Evolutionary conservation across 2,113 vertebrate genomes (phyloP).

Genomic region (Myrmecophaga tridactyla): DNA sequence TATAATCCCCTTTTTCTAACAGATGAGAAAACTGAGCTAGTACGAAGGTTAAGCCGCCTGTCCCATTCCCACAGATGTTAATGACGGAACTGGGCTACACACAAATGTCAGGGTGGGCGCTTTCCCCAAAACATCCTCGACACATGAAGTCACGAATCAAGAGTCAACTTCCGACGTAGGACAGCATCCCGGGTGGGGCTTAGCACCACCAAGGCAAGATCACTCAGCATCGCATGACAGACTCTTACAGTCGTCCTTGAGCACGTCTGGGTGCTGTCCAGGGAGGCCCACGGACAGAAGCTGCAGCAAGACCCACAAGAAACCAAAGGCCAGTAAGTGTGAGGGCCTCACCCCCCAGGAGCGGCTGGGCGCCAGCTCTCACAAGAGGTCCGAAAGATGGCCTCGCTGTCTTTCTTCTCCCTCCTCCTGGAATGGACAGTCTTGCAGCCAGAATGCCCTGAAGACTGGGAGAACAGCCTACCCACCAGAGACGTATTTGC

Average conservation of each 20-base stretch:
- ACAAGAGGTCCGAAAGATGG: neutral
- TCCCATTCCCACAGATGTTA: neutral
- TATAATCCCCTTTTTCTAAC: neutral
- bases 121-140: neutral
- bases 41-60: neutral
- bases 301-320: neutral
- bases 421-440: neutral
- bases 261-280: neutral
- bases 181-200: neutral
- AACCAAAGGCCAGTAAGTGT: neutral
- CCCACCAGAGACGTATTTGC: neutral
- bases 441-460: neutral
- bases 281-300: neutral
- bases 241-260: neutral
- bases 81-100: neutral
- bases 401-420: neutral
- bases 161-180: neutral
- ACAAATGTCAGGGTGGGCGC: neutral
- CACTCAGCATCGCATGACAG: neutral
- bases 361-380: neutral
- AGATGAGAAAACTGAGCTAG: neutral
- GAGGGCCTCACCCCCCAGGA: neutral
- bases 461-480: neutral
- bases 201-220: neutral
- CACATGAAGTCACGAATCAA: neutral